A percentile compares a stretch with the other conserved stretches of the same genome.
phyloP scores from a whole-genome alignment of 2,113 vertebrate genomes.

The Lutjanus erythropterus region DNA sequence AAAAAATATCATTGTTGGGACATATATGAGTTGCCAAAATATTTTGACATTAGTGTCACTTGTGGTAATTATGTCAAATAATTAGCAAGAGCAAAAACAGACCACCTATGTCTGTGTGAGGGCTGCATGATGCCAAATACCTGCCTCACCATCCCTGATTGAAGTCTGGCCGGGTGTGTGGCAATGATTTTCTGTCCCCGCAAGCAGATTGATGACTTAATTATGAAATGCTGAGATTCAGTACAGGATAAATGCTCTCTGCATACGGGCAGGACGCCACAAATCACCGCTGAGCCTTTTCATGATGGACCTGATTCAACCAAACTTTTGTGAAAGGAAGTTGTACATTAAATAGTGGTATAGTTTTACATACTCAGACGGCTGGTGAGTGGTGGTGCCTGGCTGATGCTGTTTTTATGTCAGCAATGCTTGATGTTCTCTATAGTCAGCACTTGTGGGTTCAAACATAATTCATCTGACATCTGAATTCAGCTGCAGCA shows the following conservation, averaged over 20 bases:
- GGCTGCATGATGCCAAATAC: constrained; percentile 6
- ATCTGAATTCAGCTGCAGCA: constrained; percentile 42
- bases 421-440: constrained; percentile 26
- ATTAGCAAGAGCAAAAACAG: neutral
- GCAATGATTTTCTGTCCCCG: constrained; percentile 24
- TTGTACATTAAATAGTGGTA: neutral
- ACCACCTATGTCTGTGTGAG: neutral
- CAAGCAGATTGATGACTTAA: constrained; percentile 40
- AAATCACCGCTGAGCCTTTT: constrained; percentile 41
- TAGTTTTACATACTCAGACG: neutral
- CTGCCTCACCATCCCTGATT: constrained; percentile 6
- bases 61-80: neutral
- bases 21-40: neutral
- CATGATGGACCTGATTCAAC: neutral
- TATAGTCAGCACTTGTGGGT: constrained; percentile 48
- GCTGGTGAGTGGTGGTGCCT: constrained; percentile 3
- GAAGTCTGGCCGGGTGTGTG: neutral
- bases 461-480: constrained; percentile 41
- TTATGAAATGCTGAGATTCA: constrained; percentile 30
- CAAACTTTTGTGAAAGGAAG: constrained; percentile 17
- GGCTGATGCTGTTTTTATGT: constrained; percentile 28
- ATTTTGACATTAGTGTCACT: neutral
- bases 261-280: neutral
- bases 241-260: constrained; percentile 7
- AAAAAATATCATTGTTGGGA: neutral